A percentile compares a stretch with the other conserved stretches of the same genome.
These are phyloP conservation scores for Pseudomyrmex cubaensis DNA, from an alignment of 1,140 invertebrate genomes.

Conservation along the genomic window DNA sequence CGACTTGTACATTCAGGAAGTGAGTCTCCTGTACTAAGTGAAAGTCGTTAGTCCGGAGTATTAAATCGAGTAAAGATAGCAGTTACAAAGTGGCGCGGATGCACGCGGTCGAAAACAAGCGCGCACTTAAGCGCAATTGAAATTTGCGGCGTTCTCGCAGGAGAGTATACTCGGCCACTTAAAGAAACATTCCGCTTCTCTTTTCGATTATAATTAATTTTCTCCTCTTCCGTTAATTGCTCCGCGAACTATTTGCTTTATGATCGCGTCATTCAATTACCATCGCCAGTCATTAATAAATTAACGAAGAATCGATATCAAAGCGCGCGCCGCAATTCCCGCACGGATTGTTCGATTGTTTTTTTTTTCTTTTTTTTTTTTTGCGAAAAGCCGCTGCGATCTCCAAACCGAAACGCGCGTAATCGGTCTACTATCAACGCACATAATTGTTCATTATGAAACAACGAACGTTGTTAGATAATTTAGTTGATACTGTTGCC, in stretches of 20 bases:
- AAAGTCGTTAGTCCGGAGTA: slow-evolving; percentile 70
- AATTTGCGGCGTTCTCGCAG: not conserved
- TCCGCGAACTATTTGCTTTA: slow-evolving; percentile 7
- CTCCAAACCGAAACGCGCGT: too few relatives aligned
- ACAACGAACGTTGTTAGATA: not conserved
- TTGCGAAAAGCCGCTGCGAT: not conserved
- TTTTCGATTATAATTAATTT: not conserved
- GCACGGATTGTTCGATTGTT: too few relatives aligned
- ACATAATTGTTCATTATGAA: slow-evolving; percentile 2
- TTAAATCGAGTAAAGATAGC: slow-evolving; percentile 40
- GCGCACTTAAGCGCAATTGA: slow-evolving; percentile 7
- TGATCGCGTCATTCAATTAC: slow-evolving; percentile 55
- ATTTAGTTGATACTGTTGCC: not conserved
- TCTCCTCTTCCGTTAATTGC: not conserved
- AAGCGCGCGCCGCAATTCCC: not conserved
- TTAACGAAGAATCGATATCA: slow-evolving; percentile 43
- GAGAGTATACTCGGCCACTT: not conserved
- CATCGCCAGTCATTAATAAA: slow-evolving; percentile 56
- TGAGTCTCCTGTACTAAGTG: slow-evolving; percentile 63
- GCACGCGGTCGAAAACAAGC: slow-evolving; percentile 5
- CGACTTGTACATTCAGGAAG: slow-evolving; percentile 70
- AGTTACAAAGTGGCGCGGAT: not conserved
- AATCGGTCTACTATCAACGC: not conserved
- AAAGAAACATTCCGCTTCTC: too few relatives aligned
- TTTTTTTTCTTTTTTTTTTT: not conserved